phyloP scores from a whole-genome alignment of 2,113 vertebrate species.

The Pluvialis apricaria region DNA sequence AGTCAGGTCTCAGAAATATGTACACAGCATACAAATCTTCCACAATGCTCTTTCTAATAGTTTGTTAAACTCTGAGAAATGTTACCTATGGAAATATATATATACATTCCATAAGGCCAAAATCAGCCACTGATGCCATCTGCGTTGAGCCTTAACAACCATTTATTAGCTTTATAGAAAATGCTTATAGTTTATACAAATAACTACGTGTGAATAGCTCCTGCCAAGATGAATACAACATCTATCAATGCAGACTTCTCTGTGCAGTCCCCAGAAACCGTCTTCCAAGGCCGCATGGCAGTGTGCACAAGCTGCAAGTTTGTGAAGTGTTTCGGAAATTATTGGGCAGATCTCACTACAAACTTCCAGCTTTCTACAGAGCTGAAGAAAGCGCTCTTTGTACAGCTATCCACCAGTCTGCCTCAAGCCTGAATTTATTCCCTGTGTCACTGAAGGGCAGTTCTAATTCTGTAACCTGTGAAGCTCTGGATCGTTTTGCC shows the following conservation, averaged over 20 bases:
- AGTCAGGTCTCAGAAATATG: slow-evolving; percentile 44
- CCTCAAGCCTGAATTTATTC: not conserved
- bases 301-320: not conserved
- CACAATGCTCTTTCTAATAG: slow-evolving; percentile 33
- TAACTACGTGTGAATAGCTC: not conserved
- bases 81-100: slow-evolving; percentile 21
- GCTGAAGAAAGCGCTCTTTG: not conserved
- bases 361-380: not conserved
- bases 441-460: not conserved
- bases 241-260: not conserved
- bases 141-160: not conserved
- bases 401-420: not conserved
- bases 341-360: not conserved
- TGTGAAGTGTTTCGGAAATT: not conserved
- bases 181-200: not conserved
- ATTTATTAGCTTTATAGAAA: not conserved
- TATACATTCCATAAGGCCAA: slow-evolving; percentile 20
- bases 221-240: not conserved
- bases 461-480: not conserved
- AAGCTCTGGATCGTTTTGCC: not conserved
- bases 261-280: not conserved
- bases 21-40: slow-evolving; percentile 52
- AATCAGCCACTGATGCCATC: not conserved
- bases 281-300: not conserved
- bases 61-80: slow-evolving; percentile 49